These are phyloP conservation scores for Orientallactaga sibirica DNA, from an alignment of 2,797 vertebrate species.

Conservation along the genomic window DNA sequence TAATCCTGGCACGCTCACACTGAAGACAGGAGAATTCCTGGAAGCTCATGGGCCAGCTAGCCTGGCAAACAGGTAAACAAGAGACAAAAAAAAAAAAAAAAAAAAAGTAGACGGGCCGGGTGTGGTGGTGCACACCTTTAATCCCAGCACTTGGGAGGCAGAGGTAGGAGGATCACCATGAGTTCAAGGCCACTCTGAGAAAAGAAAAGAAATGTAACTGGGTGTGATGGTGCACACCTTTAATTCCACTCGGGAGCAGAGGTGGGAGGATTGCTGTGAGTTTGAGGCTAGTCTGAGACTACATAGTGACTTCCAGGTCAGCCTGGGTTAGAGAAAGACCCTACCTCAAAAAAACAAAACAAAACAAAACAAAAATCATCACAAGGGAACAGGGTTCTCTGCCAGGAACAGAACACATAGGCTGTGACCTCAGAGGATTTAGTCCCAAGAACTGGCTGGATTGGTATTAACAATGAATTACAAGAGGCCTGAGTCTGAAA, in stretches of 20 bases:
- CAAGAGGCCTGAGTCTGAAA: fast-evolving
- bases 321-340: not conserved
- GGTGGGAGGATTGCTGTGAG: no score
- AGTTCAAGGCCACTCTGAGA: not conserved
- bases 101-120: no score
- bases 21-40: not conserved
- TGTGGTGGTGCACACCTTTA: not conserved
- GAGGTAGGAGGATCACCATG: not conserved
- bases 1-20: no score
- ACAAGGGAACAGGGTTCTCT: not conserved
- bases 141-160: not conserved
- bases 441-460: not conserved
- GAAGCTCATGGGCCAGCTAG: no score
- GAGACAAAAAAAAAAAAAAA: no score
- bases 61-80: no score
- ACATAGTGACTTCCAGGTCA: not conserved
- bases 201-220: no score
- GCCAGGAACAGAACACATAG: not conserved
- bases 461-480: not conserved
- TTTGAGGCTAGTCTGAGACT: no score
- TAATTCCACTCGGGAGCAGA: no score
- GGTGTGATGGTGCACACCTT: no score
- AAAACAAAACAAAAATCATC: not conserved
- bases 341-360: not conserved
- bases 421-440: not conserved